Percentiles rank a stretch among this genome's conserved stretches.
Conservation (phyloP, 2,113 vertebrate species). For the Cryptotis parvus region DNA sequence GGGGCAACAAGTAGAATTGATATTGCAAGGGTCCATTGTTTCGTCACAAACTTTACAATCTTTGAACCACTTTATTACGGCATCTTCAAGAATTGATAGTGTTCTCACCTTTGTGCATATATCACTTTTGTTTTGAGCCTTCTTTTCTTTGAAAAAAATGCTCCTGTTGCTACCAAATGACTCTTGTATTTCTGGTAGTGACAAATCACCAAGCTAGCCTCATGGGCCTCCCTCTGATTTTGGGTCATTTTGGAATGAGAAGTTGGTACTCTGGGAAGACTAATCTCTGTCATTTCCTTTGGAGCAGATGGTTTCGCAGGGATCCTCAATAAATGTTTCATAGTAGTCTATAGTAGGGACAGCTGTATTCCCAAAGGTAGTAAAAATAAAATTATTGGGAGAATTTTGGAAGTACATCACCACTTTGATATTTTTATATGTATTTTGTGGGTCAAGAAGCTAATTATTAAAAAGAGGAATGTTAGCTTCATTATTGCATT, state of each 20-base stretch:
- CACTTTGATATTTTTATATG: not conserved
- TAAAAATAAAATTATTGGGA: constrained; percentile 13
- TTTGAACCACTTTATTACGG: no score
- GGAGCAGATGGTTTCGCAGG: not conserved
- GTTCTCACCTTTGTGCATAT: no score
- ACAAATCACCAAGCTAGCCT: not conserved
- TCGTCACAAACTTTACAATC: not conserved
- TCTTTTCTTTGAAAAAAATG: no score
- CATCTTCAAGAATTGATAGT: no score
- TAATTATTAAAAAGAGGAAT: constrained; percentile 32
- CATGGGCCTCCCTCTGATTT: not conserved
- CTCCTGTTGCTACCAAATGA: not conserved
- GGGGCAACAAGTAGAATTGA: not conserved
- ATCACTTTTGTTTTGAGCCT: no score
- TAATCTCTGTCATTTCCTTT: not conserved
- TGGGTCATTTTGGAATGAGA: constrained; percentile 3
- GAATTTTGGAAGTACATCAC: not conserved
- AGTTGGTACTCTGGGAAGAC: constrained; percentile 6
- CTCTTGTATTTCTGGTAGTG: not conserved
- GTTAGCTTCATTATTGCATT: constrained; percentile 18
- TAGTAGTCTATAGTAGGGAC: constrained; percentile 58
- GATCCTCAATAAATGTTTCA: not conserved
- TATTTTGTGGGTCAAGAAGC: not conserved
- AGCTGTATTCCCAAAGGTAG: not conserved
- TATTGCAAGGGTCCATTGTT: not conserved